phyloP scores from a whole-genome alignment of 2,797 vertebrate genomes.

The Anniella stebbinsi region DNA sequence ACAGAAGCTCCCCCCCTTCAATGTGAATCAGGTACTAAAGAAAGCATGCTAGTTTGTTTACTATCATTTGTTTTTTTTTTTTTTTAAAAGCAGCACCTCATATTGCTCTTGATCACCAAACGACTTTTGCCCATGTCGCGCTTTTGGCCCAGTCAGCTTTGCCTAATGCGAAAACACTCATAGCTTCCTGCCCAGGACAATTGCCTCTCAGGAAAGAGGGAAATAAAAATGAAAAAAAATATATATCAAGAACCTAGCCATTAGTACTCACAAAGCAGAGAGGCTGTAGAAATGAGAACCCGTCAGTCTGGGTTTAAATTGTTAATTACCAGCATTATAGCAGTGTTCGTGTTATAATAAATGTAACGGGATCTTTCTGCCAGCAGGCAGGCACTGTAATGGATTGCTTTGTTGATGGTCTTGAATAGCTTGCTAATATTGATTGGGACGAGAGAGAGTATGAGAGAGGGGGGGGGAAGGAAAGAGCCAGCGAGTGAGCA shows the following conservation, averaged over 20 bases:
- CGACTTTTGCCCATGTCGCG: not conserved
- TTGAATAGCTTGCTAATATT: slow-evolving; percentile 59
- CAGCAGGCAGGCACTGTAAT: slow-evolving; percentile 52
- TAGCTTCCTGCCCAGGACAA: not conserved
- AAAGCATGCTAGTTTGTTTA: too few relatives aligned
- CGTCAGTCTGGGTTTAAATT: slow-evolving; percentile 55
- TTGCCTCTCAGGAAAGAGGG: not conserved
- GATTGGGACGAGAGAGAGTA: not conserved
- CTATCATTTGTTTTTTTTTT: too few relatives aligned
- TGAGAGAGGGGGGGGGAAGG: not conserved
- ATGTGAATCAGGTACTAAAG: too few relatives aligned
- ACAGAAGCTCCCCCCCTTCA: too few relatives aligned
- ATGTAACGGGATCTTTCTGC: slow-evolving; percentile 50
- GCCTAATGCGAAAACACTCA: not conserved
- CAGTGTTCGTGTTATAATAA: slow-evolving; percentile 53
- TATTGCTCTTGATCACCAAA: not conserved
- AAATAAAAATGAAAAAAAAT: not conserved
- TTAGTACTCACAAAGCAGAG: slow-evolving; percentile 17
- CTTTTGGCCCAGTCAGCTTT: not conserved
- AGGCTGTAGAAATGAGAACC: slow-evolving; percentile 17
- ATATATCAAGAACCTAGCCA: not conserved
- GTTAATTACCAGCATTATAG: slow-evolving; percentile 61
- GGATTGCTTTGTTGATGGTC: slow-evolving; percentile 56
- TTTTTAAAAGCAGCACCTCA: too few relatives aligned
- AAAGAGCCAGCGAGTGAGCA: not conserved